A percentile compares a stretch with the other conserved stretches of the same genome.
Conservation (phyloP, 2,888 invertebrate species). For the Drosophila imparisetae region DNA sequence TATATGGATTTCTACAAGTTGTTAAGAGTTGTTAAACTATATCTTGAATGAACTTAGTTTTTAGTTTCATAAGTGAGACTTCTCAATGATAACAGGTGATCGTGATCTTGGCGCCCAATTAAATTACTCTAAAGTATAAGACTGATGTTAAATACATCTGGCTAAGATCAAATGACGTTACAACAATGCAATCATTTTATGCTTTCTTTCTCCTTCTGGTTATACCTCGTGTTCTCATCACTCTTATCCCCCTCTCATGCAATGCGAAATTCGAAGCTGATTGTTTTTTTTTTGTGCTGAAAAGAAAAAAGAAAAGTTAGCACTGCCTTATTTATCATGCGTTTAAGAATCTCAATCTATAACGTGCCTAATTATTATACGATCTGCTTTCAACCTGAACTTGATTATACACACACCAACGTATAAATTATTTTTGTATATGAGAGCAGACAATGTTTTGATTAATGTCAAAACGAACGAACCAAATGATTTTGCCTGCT, state of each 20-base stretch:
- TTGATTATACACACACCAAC: conserved; percentile 46
- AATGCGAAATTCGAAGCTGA: conserved; percentile 16
- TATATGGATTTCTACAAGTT: background rate
- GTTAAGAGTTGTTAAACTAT: background rate
- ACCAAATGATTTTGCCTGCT: conserved; percentile 48
- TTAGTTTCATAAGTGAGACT: background rate
- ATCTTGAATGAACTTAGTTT: background rate
- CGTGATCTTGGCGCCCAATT: background rate
- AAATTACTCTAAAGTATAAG: background rate
- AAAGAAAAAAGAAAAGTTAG: conserved; percentile 22
- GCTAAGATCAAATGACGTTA: background rate
- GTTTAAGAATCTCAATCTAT: conserved; percentile 52
- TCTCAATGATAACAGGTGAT: background rate
- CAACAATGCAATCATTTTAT: background rate
- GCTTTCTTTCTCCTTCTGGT: background rate
- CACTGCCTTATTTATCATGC: conserved; percentile 43
- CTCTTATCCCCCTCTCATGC: background rate
- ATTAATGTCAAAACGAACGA: conserved; percentile 74
- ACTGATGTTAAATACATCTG: background rate
- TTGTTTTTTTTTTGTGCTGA: conserved; percentile 41
- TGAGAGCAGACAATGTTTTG: conserved; percentile 52
- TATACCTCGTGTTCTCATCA: background rate
- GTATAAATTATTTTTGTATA: conserved; percentile 42
- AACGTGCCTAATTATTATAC: conserved; percentile 57
- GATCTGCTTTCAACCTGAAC: conserved; percentile 44